Conservation (phyloP, 2,113 vertebrate species). For the Microtus ochrogaster region DNA sequence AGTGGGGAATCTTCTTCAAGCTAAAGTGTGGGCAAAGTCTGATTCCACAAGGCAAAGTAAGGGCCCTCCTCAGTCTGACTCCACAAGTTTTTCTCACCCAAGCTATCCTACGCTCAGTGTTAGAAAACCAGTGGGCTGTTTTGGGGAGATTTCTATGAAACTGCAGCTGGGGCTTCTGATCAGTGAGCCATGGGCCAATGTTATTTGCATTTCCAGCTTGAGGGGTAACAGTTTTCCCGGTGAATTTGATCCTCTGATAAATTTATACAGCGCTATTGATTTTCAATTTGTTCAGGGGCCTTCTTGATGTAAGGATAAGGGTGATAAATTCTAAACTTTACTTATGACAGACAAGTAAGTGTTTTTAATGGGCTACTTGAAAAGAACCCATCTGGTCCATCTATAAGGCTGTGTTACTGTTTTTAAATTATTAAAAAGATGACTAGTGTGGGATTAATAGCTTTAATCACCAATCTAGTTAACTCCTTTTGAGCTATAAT, state of each 20-base stretch:
- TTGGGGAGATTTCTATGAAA: neutral
- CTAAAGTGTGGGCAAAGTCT: neutral
- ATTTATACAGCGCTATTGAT: neutral
- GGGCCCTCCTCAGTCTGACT: neutral
- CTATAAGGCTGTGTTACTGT: neutral
- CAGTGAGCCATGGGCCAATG: neutral
- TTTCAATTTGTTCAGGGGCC: conserved; percentile 11
- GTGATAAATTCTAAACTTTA: neutral
- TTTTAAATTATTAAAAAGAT: conserved; percentile 34
- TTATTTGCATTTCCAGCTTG: neutral
- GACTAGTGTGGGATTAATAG: neutral
- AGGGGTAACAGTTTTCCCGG: neutral
- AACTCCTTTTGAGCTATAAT: neutral
- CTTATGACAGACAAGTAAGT: neutral
- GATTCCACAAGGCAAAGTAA: neutral
- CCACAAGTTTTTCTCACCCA: neutral
- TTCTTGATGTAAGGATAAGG: neutral
- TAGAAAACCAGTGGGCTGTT: neutral
- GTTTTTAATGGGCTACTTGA: neutral
- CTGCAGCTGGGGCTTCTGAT: neutral
- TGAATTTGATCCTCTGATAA: neutral
- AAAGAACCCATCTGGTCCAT: neutral
- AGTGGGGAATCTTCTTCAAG: too few relatives aligned
- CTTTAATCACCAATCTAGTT: neutral
- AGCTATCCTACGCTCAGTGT: neutral